phyloP scores from a whole-genome alignment of 2,113 vertebrate genomes.

The Tiliqua scincoides region DNA sequence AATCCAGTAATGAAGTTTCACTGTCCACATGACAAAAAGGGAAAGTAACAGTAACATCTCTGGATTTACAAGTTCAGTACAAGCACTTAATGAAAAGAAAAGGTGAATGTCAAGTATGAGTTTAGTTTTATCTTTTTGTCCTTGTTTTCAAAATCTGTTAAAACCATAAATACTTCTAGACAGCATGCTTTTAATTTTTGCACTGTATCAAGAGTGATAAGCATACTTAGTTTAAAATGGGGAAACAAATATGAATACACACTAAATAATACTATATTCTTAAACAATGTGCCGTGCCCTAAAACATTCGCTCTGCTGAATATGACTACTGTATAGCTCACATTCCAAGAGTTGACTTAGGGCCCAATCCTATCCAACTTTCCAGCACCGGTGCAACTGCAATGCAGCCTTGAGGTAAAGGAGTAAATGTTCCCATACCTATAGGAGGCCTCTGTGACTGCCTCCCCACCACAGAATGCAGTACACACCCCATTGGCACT shows the following conservation, averaged over 20 bases:
- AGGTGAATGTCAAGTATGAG: background rate
- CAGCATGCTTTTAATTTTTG: constrained; percentile 6
- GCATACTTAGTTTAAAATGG: constrained; percentile 44
- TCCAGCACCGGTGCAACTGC: too few species aligned
- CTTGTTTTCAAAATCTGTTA: background rate
- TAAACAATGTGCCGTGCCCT: constrained; percentile 24
- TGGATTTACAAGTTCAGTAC: background rate
- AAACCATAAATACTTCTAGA: constrained; percentile 13
- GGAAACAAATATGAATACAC: constrained; percentile 15
- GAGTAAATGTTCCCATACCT: too few species aligned
- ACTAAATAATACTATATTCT: constrained; percentile 20
- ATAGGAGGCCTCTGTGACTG: too few species aligned
- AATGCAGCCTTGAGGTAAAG: too few species aligned
- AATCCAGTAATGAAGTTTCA: background rate
- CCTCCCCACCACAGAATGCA: too few species aligned
- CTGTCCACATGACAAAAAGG: background rate
- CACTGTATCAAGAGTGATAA: constrained; percentile 15
- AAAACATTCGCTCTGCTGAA: constrained; percentile 23
- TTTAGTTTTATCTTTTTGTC: background rate
- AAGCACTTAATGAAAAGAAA: background rate
- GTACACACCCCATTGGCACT: constrained; percentile 17
- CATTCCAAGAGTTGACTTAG: too few species aligned
- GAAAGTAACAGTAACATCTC: background rate
- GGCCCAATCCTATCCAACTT: too few species aligned
- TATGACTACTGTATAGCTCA: background rate